These are phyloP conservation scores for Parazoanthus atlanticus DNA, from an alignment of 92 coral and sea anemone species.

Conservation along the genomic window DNA sequence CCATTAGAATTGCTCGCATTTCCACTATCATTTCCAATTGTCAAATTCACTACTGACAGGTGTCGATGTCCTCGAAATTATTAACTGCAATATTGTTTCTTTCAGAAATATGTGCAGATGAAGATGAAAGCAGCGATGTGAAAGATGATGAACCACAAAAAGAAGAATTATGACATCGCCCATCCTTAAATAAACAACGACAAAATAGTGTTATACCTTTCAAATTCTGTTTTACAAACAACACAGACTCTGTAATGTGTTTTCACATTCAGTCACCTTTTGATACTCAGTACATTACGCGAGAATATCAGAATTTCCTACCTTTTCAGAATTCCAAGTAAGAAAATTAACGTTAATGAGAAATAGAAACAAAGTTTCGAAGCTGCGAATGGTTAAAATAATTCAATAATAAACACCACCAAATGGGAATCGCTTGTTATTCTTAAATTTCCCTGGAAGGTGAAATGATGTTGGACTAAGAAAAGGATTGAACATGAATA, in stretches of 20 bases:
- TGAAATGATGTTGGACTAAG: too few species aligned
- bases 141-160: constrained; percentile 1
- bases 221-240: not conserved
- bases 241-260: not conserved
- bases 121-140: not conserved
- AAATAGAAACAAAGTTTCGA: too few species aligned
- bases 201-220: not conserved
- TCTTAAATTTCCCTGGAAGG: too few species aligned
- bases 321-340: too few species aligned
- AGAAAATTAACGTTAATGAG: too few species aligned
- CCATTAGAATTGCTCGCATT: not conserved
- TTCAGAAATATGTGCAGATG: constrained; percentile 28
- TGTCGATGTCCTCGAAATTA: not conserved
- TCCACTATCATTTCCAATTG: not conserved
- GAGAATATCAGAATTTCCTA: not conserved
- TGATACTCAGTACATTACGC: not conserved
- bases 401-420: too few species aligned
- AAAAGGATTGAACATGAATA: too few species aligned
- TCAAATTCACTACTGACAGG: not conserved
- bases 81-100: not conserved
- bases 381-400: too few species aligned
- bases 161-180: constrained; percentile 22
- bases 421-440: too few species aligned
- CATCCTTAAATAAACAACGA: not conserved
- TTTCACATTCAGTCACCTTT: not conserved